A percentile compares a stretch with the other conserved stretches of the same genome.
These are phyloP conservation scores for Molossus molossus DNA, from an alignment of 2,797 vertebrate species.

Conservation along the genomic window DNA sequence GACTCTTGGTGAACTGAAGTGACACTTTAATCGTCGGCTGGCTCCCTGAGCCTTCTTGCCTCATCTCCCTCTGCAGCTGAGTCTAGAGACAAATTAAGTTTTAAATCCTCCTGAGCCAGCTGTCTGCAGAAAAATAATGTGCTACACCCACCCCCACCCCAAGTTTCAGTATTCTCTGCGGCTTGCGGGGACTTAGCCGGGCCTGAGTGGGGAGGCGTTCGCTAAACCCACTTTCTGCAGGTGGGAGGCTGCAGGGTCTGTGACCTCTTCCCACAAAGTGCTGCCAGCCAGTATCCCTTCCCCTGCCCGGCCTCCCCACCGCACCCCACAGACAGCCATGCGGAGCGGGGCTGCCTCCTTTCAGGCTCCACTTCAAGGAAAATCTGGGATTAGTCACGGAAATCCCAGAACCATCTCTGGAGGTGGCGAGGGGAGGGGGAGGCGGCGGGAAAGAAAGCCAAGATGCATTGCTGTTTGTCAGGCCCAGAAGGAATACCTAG, in stretches of 20 bases:
- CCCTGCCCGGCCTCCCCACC: too few species aligned
- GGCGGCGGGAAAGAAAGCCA: conserved; percentile 27
- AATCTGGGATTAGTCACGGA: conserved; percentile 77
- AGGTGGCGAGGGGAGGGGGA: neutral
- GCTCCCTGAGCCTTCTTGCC: conserved; percentile 67
- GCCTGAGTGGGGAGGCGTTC: neutral
- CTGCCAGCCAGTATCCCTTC: neutral
- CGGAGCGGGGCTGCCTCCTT: neutral
- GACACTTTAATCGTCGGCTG: conserved; percentile 73
- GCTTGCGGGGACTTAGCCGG: neutral
- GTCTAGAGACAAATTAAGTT: conserved; percentile 84
- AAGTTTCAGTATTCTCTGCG: neutral
- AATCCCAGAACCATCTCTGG: conserved; percentile 72
- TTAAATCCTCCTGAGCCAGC: conserved; percentile 83
- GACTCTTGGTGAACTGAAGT: conserved; percentile 69
- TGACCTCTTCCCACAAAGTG: conserved; percentile 19
- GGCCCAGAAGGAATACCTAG: conserved; percentile 61
- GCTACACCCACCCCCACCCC: neutral
- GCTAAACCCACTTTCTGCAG: neutral
- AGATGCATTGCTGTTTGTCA: neutral
- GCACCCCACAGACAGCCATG: neutral
- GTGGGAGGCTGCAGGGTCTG: neutral
- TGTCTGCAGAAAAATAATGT: conserved; percentile 75
- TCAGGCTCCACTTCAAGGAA: conserved; percentile 74
- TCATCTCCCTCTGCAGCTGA: conserved; percentile 70